Percentiles rank a stretch among this genome's conserved stretches.
phyloP scores from a whole-genome alignment of 2,888 invertebrate genomes.

The Brenthis daphne region DNA sequence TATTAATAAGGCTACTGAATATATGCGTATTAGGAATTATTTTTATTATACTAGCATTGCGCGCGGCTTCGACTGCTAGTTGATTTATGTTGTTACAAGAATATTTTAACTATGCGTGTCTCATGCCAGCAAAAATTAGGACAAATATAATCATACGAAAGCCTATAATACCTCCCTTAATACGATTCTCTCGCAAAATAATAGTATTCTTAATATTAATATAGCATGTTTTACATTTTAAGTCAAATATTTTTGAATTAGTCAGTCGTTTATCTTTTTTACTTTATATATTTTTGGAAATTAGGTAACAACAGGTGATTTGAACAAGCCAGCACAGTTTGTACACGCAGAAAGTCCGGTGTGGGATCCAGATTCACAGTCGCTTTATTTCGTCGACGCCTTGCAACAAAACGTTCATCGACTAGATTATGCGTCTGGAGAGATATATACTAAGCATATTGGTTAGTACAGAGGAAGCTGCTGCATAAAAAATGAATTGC shows the following conservation, averaged over 20 bases:
- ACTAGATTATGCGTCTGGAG: slow-evolving; percentile 67
- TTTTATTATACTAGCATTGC: no score
- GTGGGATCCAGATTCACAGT: slow-evolving; percentile 78
- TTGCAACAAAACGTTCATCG: slow-evolving; percentile 72
- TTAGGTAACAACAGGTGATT: slow-evolving; percentile 59
- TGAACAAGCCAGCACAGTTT: slow-evolving; percentile 57
- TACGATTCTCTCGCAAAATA: no score
- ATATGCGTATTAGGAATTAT: no score
- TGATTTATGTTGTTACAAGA: no score
- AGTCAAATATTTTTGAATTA: neutral
- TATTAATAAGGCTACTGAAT: no score
- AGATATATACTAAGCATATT: slow-evolving; percentile 62
- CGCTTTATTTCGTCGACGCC: slow-evolving; percentile 83
- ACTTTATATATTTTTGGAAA: neutral
- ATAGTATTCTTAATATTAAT: no score
- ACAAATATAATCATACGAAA: no score
- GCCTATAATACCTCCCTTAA: no score
- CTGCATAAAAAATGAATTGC: neutral
- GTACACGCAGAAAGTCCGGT: slow-evolving; percentile 75
- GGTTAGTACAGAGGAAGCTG: slow-evolving; percentile 53
- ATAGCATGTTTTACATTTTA: neutral
- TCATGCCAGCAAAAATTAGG: no score
- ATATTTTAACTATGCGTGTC: no score
- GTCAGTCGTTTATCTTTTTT: neutral
- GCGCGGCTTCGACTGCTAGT: no score